A percentile compares a stretch with the other conserved stretches of the same genome.
Evolutionary conservation across 2,888 invertebrate species (phyloP).

Genomic region (Scelioninae gen. 2): DNA sequence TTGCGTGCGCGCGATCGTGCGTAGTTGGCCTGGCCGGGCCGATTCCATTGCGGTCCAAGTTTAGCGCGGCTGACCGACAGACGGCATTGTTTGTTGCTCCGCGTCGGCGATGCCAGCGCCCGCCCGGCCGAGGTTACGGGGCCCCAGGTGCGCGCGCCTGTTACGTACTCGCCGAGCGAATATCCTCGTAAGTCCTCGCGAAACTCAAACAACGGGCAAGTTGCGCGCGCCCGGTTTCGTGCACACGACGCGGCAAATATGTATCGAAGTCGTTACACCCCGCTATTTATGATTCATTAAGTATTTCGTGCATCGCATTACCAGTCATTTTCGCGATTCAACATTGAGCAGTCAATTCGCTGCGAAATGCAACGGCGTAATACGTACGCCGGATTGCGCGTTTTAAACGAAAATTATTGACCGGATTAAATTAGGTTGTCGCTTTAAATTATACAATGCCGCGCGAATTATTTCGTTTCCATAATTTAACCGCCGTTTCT

Average conservation of each 20-base stretch:
- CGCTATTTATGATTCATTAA: constrained; percentile 51
- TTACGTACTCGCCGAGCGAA: constrained; percentile 66
- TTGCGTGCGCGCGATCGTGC: constrained; percentile 40
- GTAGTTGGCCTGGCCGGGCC: constrained; percentile 46
- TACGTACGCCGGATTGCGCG: constrained; percentile 18
- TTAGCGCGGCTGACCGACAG: constrained; percentile 66
- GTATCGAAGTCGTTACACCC: constrained; percentile 48
- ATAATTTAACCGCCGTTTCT: too few species aligned
- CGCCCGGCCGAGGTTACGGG: constrained; percentile 68
- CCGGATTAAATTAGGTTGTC: constrained; percentile 15
- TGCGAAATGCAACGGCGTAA: constrained; percentile 25
- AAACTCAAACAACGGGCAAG: constrained; percentile 53
- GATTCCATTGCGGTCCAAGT: constrained; percentile 66
- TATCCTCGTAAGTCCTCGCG: constrained; percentile 54
- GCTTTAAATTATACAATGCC: neutral
- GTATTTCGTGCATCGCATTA: constrained; percentile 48
- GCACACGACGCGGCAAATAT: constrained; percentile 47
- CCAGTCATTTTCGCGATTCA: constrained; percentile 40
- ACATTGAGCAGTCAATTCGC: constrained; percentile 39
- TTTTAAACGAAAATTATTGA: constrained; percentile 30
- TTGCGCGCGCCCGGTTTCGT: constrained; percentile 23
- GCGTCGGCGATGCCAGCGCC: constrained; percentile 70
- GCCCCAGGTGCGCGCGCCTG: constrained; percentile 70
- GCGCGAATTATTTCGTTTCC: too few species aligned
- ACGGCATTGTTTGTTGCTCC: constrained; percentile 72